phyloP scores from a whole-genome alignment of 2,113 vertebrate species.

The Coturnix japonica region DNA sequence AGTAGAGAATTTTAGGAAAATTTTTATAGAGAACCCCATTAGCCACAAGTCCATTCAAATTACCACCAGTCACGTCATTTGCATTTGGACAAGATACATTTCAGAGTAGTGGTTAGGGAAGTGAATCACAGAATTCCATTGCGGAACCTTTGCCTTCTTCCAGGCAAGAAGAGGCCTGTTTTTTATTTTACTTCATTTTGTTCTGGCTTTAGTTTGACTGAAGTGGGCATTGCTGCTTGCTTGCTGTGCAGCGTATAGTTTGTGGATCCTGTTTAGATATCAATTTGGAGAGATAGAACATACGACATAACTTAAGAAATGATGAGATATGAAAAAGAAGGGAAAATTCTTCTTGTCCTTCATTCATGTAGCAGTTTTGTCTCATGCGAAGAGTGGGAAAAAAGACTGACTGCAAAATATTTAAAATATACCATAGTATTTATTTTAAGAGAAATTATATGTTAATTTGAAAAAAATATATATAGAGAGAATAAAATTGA shows the following conservation, averaged over 20 bases:
- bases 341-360: not conserved
- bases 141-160: not conserved
- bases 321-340: not conserved
- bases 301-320: not conserved
- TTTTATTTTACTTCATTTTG: constrained; percentile 28
- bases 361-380: not conserved
- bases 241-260: not conserved
- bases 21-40: not conserved
- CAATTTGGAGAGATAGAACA: not conserved
- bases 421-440: not conserved
- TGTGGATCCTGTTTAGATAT: not conserved
- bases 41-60: not conserved
- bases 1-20: not conserved
- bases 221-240: not conserved
- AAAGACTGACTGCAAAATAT: not conserved
- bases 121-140: not conserved
- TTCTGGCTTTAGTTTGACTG: not conserved
- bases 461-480: not conserved
- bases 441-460: not conserved
- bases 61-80: not conserved
- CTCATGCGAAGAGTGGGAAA: not conserved
- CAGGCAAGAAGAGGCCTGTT: constrained; percentile 4
- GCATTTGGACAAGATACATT: not conserved
- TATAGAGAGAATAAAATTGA: not conserved
- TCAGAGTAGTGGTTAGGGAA: not conserved